phyloP scores from a whole-genome alignment of 2,797 vertebrate genomes.

The Hoplostethus atlanticus region DNA sequence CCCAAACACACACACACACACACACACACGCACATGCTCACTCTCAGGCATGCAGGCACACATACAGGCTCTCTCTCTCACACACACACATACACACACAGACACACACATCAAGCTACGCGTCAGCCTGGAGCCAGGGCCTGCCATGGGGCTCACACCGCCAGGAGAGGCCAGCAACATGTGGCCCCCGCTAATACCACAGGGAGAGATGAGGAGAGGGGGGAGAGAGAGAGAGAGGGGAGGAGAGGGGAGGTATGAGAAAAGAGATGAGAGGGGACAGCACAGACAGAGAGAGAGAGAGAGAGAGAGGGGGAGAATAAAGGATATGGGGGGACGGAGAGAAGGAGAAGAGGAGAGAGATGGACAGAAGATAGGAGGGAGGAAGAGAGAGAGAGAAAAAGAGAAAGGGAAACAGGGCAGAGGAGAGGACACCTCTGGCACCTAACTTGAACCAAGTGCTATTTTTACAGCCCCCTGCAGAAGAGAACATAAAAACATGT shows the following conservation, averaged over 20 bases:
- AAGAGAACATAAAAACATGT: slow-evolving; percentile 65
- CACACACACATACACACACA: slow-evolving; percentile 37
- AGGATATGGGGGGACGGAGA: slow-evolving; percentile 2
- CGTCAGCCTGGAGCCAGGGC: slow-evolving; percentile 96
- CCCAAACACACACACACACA: slow-evolving; percentile 55
- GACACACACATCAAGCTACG: slow-evolving; percentile 67
- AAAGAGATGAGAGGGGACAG: background rate
- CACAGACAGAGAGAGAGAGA: slow-evolving; percentile 5
- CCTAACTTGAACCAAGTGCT: slow-evolving; percentile 81
- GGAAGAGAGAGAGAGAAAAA: background rate
- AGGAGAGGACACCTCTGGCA: slow-evolving; percentile 78
- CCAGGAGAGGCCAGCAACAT: slow-evolving; percentile 93
- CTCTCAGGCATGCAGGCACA: slow-evolving; percentile 68
- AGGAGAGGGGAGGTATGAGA: background rate
- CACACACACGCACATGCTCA: slow-evolving; percentile 22
- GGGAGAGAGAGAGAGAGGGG: slow-evolving; percentile 15
- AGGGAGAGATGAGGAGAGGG: slow-evolving; percentile 82
- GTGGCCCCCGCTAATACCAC: slow-evolving; percentile 91
- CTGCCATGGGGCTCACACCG: slow-evolving; percentile 86
- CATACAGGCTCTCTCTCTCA: slow-evolving; percentile 64
- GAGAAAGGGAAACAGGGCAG: slow-evolving; percentile 17
- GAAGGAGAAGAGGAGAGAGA: background rate
- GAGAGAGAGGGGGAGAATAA: background rate
- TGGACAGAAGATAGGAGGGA: background rate
- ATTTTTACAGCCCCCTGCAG: slow-evolving; percentile 83